These are phyloP conservation scores for Scartelaos histophorus DNA, from an alignment of 2,113 vertebrate species.

Conservation along the genomic window DNA sequence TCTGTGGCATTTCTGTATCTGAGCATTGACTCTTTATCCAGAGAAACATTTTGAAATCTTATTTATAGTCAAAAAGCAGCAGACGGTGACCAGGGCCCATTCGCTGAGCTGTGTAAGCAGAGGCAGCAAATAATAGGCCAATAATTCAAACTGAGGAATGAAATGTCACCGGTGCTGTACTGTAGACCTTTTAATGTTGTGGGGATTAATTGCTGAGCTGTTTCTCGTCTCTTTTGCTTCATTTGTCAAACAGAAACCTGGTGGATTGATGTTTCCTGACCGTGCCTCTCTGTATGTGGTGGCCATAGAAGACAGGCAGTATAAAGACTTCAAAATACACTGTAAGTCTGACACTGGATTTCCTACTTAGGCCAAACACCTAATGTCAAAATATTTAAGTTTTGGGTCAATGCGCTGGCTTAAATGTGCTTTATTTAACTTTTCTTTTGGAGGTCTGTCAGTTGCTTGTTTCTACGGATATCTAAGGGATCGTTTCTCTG, in stretches of 20 bases:
- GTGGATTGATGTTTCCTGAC: slow-evolving; percentile 98
- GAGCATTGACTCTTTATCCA: neutral
- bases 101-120: neutral
- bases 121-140: slow-evolving; percentile 4
- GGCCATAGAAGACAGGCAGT: slow-evolving; percentile 97
- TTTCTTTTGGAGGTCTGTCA: no score
- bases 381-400: no score
- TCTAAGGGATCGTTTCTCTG: no score
- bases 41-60: neutral
- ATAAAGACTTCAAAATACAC: slow-evolving; percentile 99
- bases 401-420: no score
- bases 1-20: neutral
- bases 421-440: no score
- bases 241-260: slow-evolving; percentile 93
- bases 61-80: neutral
- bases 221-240: slow-evolving; percentile 76
- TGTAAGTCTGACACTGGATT: slow-evolving; percentile 79
- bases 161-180: slow-evolving; percentile 25
- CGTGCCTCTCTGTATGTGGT: slow-evolving; percentile 95
- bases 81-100: neutral
- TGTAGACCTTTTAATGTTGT: slow-evolving; percentile 19
- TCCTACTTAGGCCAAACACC: no score
- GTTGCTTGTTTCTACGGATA: no score
- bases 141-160: slow-evolving; percentile 21
- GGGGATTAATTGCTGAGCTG: slow-evolving; percentile 23